Percentiles rank a stretch among this genome's conserved stretches.
These are phyloP conservation scores for Scolopax rusticola DNA, from an alignment of 2,797 vertebrate genomes.

Conservation along the genomic window DNA sequence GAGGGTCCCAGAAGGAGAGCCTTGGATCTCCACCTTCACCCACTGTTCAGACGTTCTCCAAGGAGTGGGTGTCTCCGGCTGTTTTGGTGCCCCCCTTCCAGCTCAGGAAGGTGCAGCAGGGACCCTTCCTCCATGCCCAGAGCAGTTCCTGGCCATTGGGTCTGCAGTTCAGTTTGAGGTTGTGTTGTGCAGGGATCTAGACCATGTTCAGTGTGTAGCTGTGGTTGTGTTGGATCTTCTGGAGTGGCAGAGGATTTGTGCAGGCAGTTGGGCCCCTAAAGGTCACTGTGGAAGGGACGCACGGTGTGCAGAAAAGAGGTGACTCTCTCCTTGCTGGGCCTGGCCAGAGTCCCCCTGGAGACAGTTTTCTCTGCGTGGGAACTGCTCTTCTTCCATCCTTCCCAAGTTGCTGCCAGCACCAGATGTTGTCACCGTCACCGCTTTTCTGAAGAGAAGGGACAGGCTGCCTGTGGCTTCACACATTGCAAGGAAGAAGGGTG, in stretches of 20 bases:
- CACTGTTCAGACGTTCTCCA: rapidly evolving
- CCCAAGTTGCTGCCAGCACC: not conserved
- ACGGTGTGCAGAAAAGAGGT: not conserved
- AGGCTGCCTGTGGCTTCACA: not conserved
- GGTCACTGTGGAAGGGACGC: not conserved
- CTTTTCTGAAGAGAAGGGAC: not conserved
- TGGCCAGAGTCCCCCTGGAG: not conserved
- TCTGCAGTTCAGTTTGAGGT: not conserved
- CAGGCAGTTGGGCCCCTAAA: not conserved
- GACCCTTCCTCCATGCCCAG: not conserved
- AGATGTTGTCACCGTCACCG: not conserved
- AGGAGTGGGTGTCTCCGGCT: not conserved
- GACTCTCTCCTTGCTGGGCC: not conserved
- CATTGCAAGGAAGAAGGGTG: not conserved
- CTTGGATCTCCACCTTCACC: not conserved
- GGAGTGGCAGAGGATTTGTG: not conserved
- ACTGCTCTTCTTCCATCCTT: not conserved
- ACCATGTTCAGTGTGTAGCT: rapidly evolving
- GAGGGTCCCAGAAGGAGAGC: not conserved
- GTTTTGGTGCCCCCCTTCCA: not conserved
- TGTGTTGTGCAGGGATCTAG: not conserved
- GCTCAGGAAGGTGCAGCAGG: not conserved
- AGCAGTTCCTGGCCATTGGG: rapidly evolving
- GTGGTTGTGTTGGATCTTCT: rapidly evolving
- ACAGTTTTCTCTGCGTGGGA: rapidly evolving